Percentiles rank a stretch among this genome's conserved stretches.
Conservation (phyloP, 92 coral and sea anemone species). For the Zoanthus sansibaricus region DNA sequence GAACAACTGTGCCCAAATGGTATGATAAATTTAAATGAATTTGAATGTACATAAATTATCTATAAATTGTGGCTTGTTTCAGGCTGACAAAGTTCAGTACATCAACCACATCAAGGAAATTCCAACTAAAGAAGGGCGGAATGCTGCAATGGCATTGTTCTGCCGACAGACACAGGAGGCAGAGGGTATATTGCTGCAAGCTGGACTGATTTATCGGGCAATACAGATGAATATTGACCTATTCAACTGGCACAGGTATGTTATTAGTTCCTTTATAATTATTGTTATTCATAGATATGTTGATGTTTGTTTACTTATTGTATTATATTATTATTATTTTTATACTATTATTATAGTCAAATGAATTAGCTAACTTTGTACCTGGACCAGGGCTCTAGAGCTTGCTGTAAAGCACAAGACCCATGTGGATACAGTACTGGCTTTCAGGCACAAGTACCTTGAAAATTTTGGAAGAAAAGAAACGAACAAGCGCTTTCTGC, state of each 20-base stretch:
- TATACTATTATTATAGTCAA: too few relatives aligned
- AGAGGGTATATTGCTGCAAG: conserved; percentile 88
- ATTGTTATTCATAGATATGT: neutral
- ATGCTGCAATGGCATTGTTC: conserved; percentile 98
- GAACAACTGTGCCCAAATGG: too few relatives aligned
- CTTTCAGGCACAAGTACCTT: conserved; percentile 88
- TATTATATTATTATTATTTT: too few relatives aligned
- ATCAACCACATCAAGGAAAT: conserved; percentile 98
- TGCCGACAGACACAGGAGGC: conserved; percentile 96
- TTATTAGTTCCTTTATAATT: neutral
- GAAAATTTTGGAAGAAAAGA: conserved; percentile 92
- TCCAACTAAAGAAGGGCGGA: conserved; percentile 97
- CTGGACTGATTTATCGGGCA: conserved; percentile 93
- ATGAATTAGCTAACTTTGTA: neutral
- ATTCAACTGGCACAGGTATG: conserved; percentile 98
- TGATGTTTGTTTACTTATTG: neutral
- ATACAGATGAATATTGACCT: conserved; percentile 97
- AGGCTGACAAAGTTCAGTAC: conserved; percentile 99
- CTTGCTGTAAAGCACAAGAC: conserved; percentile 99
- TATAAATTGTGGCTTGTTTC: neutral
- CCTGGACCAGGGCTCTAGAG: conserved; percentile 83
- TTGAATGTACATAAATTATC: neutral
- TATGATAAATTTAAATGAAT: too few relatives aligned
- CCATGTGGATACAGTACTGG: conserved; percentile 98
- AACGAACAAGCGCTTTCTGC: conserved; percentile 85